A percentile compares a stretch with the other conserved stretches of the same genome.
phyloP scores from a whole-genome alignment of 2,797 vertebrate species.

The Notamacropus eugenii region DNA sequence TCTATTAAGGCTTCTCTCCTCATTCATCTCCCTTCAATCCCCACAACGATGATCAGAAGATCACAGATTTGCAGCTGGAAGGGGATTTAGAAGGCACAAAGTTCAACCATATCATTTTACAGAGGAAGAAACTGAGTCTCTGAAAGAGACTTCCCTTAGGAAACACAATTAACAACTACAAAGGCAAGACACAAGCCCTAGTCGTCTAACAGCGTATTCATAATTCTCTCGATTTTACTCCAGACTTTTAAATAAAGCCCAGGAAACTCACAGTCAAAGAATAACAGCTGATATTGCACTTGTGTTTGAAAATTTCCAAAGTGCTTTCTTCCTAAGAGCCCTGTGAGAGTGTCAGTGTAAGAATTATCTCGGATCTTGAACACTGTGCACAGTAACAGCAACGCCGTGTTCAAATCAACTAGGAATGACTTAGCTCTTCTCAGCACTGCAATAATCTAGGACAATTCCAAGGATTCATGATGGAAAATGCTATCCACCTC shows the following conservation, averaged over 20 bases:
- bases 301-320: background rate
- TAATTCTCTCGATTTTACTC: background rate
- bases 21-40: background rate
- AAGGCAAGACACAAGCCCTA: background rate
- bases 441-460: too few species aligned
- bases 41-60: background rate
- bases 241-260: background rate
- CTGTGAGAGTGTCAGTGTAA: background rate
- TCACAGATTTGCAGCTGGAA: background rate
- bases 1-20: background rate
- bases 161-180: background rate
- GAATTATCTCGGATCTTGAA: background rate
- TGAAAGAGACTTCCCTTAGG: background rate
- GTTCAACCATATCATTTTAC: background rate
- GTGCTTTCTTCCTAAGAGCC: background rate
- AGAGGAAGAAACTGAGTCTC: background rate
- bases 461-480: too few species aligned
- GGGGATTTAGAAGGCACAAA: background rate
- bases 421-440: too few species aligned
- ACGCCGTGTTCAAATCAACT: background rate
- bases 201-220: background rate
- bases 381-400: background rate
- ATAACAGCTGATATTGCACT: background rate
- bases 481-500: too few species aligned
- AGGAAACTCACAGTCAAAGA: background rate